phyloP scores from a whole-genome alignment of 2,797 vertebrate species.

The Chaetophractus vellerosus region DNA sequence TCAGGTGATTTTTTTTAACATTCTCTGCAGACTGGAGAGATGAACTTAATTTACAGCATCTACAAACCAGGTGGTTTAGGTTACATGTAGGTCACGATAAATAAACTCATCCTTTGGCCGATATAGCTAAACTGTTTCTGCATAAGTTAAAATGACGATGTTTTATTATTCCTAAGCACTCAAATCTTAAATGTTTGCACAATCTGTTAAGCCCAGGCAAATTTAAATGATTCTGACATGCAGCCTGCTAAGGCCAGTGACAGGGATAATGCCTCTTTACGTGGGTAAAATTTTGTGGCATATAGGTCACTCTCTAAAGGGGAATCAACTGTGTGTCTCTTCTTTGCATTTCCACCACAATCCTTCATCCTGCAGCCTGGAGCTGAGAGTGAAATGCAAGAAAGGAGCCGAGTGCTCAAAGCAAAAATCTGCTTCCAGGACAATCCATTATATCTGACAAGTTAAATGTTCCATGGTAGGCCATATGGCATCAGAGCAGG shows the following conservation, averaged over 20 bases:
- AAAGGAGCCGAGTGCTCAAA: conserved; percentile 95
- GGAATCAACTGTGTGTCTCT: conserved; percentile 89
- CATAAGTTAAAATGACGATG: conserved; percentile 84
- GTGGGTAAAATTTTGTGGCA: conserved; percentile 89
- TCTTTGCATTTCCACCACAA: conserved; percentile 90
- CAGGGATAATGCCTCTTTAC: conserved; percentile 90
- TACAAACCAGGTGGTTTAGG: conserved; percentile 77
- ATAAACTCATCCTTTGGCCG: conserved; percentile 80
- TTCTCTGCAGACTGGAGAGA: conserved; percentile 57
- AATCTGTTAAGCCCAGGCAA: conserved; percentile 89
- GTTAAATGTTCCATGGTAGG: conserved; percentile 99
- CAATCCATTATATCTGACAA: conserved; percentile 99
- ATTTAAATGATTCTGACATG: conserved; percentile 91
- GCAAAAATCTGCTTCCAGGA: conserved; percentile 98
- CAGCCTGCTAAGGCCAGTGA: conserved; percentile 89
- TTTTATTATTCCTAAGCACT: conserved; percentile 86
- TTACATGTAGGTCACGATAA: conserved; percentile 85
- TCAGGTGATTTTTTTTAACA: not conserved
- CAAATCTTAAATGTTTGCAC: conserved; percentile 87
- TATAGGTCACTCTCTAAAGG: conserved; percentile 91
- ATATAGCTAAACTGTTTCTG: conserved; percentile 62
- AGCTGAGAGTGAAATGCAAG: conserved; percentile 92
- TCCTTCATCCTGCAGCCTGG: conserved; percentile 94
- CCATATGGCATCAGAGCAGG: conserved; percentile 96
- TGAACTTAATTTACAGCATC: conserved; percentile 74